A percentile compares a stretch with the other conserved stretches of the same genome.
These are phyloP conservation scores for Disparrhopalites patrizii DNA, from an alignment of 2,888 invertebrate species.

Conservation along the genomic window DNA sequence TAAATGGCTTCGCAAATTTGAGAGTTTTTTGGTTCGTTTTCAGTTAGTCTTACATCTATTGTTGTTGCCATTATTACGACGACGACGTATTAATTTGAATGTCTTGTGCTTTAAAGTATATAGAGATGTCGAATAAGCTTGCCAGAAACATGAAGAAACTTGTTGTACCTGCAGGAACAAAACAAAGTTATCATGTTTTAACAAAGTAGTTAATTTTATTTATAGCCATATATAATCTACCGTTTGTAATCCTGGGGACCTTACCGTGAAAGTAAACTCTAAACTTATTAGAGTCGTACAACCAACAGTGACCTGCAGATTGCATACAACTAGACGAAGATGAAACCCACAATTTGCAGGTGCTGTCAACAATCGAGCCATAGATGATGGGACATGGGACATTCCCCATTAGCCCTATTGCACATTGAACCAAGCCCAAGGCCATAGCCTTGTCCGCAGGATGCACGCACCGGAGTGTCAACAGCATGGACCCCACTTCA, in stretches of 20 bases:
- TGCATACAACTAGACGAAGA: conserved; percentile 63
- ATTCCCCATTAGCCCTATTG: conserved; percentile 86
- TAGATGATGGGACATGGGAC: conserved; percentile 94
- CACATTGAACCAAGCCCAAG: conserved; percentile 86
- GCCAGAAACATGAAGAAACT: conserved; percentile 79
- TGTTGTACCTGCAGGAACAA: conserved; percentile 66
- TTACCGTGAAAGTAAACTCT: conserved; percentile 75
- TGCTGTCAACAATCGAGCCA: conserved; percentile 86
- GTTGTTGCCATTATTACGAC: too few relatives aligned
- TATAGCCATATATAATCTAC: background rate
- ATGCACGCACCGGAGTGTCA: conserved; percentile 85
- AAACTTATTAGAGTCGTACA: conserved; percentile 80
- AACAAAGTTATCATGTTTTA: conserved; percentile 2
- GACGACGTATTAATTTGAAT: conserved; percentile 54
- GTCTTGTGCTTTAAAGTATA: conserved; percentile 83
- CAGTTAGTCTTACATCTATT: too few relatives aligned
- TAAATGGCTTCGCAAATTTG: too few relatives aligned
- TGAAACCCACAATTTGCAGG: conserved; percentile 77
- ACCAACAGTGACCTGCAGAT: conserved; percentile 60
- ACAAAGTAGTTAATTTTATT: background rate
- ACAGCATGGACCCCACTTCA: conserved; percentile 84
- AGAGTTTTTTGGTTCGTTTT: too few relatives aligned
- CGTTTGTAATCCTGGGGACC: background rate
- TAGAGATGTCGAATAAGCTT: conserved; percentile 80
- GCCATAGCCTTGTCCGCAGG: conserved; percentile 93